These are phyloP conservation scores for Turnix velox DNA, from an alignment of 2,113 vertebrate genomes.

Conservation along the genomic window DNA sequence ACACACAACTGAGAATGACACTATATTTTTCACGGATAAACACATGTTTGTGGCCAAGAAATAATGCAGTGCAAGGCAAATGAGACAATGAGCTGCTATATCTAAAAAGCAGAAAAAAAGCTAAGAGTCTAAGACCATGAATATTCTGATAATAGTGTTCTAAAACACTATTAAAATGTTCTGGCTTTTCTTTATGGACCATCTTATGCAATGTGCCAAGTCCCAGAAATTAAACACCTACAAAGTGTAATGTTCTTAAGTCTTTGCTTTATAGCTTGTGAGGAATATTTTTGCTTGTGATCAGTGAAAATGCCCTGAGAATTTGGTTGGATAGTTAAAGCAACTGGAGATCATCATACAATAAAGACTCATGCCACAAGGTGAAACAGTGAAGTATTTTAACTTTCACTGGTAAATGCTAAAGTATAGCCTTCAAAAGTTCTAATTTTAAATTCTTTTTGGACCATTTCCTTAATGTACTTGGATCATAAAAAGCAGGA, in stretches of 20 bases:
- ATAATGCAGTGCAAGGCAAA: conserved; percentile 3
- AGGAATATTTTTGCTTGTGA: background rate
- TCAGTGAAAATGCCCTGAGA: background rate
- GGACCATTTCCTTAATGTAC: background rate
- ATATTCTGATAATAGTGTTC: background rate
- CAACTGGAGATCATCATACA: background rate
- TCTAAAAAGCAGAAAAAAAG: background rate
- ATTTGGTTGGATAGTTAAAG: background rate
- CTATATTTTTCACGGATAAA: conserved; percentile 41
- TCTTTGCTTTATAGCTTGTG: background rate
- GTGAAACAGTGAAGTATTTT: background rate
- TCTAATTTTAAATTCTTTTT: background rate
- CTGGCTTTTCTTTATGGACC: background rate
- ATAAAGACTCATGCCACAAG: background rate
- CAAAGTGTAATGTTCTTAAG: background rate
- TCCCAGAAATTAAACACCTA: background rate
- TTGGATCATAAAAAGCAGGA: background rate
- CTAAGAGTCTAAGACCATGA: background rate
- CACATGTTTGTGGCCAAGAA: conserved; percentile 37
- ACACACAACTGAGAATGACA: conserved; percentile 40
- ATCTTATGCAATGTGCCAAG: background rate
- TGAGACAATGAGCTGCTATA: background rate
- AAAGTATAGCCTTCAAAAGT: background rate
- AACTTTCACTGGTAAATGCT: background rate
- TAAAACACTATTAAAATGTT: background rate